These are phyloP conservation scores for Diceros bicornis DNA, from an alignment of 2,797 vertebrate genomes.

Conservation along the genomic window DNA sequence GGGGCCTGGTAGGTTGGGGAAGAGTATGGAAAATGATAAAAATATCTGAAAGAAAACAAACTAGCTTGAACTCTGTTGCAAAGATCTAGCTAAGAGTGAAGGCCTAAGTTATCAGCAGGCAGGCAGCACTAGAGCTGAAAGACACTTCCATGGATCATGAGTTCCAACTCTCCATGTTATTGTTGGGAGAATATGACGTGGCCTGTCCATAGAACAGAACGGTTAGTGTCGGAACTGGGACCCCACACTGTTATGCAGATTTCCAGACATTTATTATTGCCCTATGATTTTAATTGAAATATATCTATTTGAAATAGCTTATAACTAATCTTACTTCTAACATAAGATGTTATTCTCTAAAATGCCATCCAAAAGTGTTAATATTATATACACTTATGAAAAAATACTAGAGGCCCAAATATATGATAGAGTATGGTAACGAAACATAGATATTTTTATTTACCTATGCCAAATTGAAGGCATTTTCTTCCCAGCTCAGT, in stretches of 20 bases:
- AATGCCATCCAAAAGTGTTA: neutral
- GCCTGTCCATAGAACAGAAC: neutral
- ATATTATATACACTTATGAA: neutral
- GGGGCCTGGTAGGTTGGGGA: neutral
- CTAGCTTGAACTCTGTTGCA: neutral
- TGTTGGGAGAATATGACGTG: neutral
- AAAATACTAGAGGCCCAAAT: neutral
- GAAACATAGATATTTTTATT: neutral
- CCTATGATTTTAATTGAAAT: neutral
- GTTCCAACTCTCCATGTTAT: accelerated
- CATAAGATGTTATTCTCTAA: neutral
- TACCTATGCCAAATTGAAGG: neutral
- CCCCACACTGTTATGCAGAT: accelerated
- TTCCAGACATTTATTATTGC: neutral
- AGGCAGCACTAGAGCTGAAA: accelerated
- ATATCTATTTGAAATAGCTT: neutral
- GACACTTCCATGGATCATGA: accelerated
- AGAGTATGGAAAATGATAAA: neutral
- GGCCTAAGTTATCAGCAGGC: accelerated
- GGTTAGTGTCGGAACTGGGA: neutral
- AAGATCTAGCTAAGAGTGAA: neutral
- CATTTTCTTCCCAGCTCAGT: neutral
- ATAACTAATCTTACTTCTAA: neutral
- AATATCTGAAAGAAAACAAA: neutral
- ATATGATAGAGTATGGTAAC: neutral